phyloP scores from a whole-genome alignment of 2,113 vertebrate genomes.

The Callaeas wilsoni region DNA sequence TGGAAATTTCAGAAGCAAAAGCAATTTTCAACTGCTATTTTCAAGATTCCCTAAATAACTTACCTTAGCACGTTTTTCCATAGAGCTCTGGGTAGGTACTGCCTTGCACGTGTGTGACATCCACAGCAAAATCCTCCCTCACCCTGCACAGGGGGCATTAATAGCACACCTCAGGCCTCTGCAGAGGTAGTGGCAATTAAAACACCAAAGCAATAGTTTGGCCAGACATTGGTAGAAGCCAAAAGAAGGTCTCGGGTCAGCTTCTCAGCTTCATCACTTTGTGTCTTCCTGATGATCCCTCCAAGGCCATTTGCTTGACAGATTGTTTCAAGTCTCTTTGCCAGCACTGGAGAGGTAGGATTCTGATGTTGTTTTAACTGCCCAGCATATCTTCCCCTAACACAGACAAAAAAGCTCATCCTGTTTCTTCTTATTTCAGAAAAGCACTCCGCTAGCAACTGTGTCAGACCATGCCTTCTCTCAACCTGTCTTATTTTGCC shows the following conservation, averaged over 20 bases:
- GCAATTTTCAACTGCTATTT: neutral
- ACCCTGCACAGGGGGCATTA: neutral
- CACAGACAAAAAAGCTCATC: neutral
- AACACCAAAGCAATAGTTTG: neutral
- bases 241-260: accelerated
- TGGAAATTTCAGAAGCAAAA: neutral
- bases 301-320: neutral
- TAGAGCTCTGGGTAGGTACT: neutral
- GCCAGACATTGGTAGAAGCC: neutral
- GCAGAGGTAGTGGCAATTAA: neutral
- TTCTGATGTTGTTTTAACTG: neutral
- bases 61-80: neutral
- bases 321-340: neutral
- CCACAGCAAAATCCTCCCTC: neutral
- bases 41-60: neutral
- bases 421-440: neutral
- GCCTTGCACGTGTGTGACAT: neutral
- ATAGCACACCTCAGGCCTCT: neutral
- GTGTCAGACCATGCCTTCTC: neutral
- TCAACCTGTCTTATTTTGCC: neutral
- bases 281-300: neutral
- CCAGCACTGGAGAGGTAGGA: neutral
- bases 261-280: neutral
- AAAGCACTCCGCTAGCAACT: neutral
- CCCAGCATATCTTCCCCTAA: neutral